phyloP scores from a whole-genome alignment of 53 echinoderm and acorn worm genomes.

The Crossaster papposus region DNA sequence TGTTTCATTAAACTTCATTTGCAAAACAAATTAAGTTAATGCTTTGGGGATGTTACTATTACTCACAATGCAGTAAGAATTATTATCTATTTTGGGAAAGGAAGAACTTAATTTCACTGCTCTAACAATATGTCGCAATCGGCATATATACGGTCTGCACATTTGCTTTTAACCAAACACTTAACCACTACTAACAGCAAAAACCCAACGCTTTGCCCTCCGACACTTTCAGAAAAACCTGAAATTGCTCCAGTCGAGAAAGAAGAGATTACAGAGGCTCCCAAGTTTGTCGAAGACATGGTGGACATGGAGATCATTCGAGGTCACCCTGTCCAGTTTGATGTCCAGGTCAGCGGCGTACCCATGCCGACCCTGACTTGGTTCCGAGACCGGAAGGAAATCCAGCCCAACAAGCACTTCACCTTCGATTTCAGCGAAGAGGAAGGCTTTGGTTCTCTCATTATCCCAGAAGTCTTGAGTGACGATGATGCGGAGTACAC shows the following conservation, averaged over 20 bases:
- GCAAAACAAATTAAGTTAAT: not conserved
- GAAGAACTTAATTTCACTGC: not conserved
- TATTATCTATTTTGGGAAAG: no score
- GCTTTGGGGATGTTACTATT: no score
- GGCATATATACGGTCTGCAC: not conserved
- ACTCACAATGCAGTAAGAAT: no score
- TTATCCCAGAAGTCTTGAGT: slow-evolving; percentile 76
- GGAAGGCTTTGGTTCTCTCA: slow-evolving; percentile 83
- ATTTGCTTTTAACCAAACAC: not conserved
- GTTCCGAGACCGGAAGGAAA: slow-evolving; percentile 85
- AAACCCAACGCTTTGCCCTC: slow-evolving; percentile 17
- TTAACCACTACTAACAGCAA: slow-evolving; percentile 40
- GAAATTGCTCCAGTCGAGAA: slow-evolving; percentile 23
- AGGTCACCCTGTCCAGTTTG: slow-evolving; percentile 92
- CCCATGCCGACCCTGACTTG: slow-evolving; percentile 85
- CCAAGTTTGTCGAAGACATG: slow-evolving; percentile 97
- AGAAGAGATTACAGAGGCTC: slow-evolving; percentile 77
- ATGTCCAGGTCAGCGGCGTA: slow-evolving; percentile 91
- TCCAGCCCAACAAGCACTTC: slow-evolving; percentile 82
- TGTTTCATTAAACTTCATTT: not conserved
- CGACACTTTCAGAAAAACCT: slow-evolving; percentile 23
- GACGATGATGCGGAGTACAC: slow-evolving; percentile 94
- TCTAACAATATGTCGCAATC: slow-evolving; percentile 5
- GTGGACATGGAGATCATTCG: slow-evolving; percentile 95
- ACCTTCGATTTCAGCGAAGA: slow-evolving; percentile 88